phyloP scores from a whole-genome alignment of 37 sponge, comb jelly and placozoan species.

The Spongia lamella region DNA sequence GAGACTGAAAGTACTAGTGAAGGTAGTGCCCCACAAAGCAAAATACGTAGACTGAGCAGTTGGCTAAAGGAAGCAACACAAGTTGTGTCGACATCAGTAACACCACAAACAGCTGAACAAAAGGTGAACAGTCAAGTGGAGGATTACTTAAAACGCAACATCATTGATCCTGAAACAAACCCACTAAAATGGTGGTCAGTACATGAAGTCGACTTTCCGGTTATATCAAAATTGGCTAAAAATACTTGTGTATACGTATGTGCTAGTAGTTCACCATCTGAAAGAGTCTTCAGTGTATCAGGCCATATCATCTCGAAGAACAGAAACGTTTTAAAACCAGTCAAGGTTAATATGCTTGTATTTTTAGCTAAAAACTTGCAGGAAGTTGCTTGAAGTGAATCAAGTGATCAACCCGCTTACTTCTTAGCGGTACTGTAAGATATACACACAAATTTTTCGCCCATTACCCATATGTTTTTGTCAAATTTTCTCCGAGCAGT shows the following conservation, averaged over 20 bases:
- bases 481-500: too few relatives aligned
- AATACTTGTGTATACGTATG: slow-evolving; percentile 21
- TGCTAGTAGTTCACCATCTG: slow-evolving; percentile 17
- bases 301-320: slow-evolving; percentile 8
- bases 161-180: slow-evolving; percentile 14
- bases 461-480: too few relatives aligned
- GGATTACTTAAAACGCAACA: background rate
- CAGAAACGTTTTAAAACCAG: background rate
- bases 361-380: too few relatives aligned
- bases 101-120: slow-evolving; percentile 1
- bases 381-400: too few relatives aligned
- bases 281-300: slow-evolving; percentile 10
- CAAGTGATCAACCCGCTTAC: too few relatives aligned
- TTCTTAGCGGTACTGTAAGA: too few relatives aligned
- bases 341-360: slow-evolving; percentile 22
- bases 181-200: slow-evolving; percentile 26
- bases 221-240: background rate
- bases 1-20: too few relatives aligned
- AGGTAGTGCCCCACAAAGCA: too few relatives aligned
- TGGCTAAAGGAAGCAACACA: too few relatives aligned
- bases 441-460: too few relatives aligned
- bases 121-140: background rate
- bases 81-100: too few relatives aligned
- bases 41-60: too few relatives aligned
- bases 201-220: background rate